Evolutionary conservation across 2,797 vertebrate species (phyloP), one percentile per base, ranked within the genome.

Genomic region (Sardinella longiceps): DNA sequence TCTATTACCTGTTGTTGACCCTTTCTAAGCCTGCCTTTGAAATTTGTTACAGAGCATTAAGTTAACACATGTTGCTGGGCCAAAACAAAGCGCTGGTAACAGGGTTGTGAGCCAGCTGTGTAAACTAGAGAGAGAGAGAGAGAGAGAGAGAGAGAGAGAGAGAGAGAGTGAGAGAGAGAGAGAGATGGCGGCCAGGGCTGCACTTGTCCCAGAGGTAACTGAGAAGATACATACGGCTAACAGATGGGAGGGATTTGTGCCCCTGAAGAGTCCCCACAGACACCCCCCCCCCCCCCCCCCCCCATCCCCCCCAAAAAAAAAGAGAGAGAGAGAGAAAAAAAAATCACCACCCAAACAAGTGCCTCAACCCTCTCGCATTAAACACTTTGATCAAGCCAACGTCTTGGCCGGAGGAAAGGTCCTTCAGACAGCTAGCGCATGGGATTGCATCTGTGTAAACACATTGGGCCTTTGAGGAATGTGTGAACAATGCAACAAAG

Each of bases 381-480:
- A 94, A 94, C 95, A 95, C 98, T 99, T 99, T 99, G 98, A 99
- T 99, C 97, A 96, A 88, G 88, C 18, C 92, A 96, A 95, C 96
- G 97, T 92, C 96, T 94, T 92, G 94, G 94, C 94, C 93, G 91
- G 94, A 92, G 93, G 95, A 94, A 95, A 90, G 91, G 95, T 91
- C 95, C 96, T 95, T 95, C 95, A 53, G 91, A 89, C 91, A 85
- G 51, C 51, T 23, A 53, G 92, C 94, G 97, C 95, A 96, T 96
- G 95, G 96, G 93, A 95, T 95, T 92, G 95, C 98, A 99, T 99
- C 98, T 99, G 98, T 98, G 94, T 95, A 98, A 99, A 99, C 97
- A 99, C 70, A 39, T 37, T 18, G 88, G 95, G 95, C 96, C 95
- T 11, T 80, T 85, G 86, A 92, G 94, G 95, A 95, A 96, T 95